Percentiles rank a stretch among this genome's conserved stretches.
Conservation (phyloP, 2,113 vertebrate species). For the Puntigrus tetrazona region DNA sequence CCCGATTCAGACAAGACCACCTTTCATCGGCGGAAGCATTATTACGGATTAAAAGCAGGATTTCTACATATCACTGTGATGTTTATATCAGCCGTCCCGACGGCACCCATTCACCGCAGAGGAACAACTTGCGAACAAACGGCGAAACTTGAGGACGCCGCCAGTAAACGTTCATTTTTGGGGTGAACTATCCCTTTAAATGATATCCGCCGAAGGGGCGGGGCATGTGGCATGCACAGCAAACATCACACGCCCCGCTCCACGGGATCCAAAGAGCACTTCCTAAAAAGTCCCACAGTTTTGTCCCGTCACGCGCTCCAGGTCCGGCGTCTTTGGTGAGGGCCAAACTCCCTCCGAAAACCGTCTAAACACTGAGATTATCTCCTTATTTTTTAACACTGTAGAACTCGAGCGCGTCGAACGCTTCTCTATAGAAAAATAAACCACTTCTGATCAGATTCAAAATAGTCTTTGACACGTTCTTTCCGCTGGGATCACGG, state of each 20-base stretch:
- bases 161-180: not conserved
- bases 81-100: not conserved
- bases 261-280: constrained; percentile 34
- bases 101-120: not conserved
- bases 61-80: no score
- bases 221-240: constrained; percentile 44
- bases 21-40: no score
- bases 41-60: no score
- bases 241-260: constrained; percentile 38
- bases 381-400: constrained; percentile 1
- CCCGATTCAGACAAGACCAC: no score
- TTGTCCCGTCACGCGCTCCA: not conserved
- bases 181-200: not conserved
- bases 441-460: constrained; percentile 35
- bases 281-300: constrained; percentile 26
- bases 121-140: not conserved
- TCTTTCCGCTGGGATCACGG: not conserved
- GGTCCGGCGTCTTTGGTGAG: not conserved
- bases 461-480: constrained; percentile 29
- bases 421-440: constrained; percentile 53
- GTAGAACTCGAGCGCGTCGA: not conserved
- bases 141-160: not conserved
- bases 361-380: not conserved
- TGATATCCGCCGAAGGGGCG: not conserved
- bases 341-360: not conserved